These are phyloP conservation scores for Xylota sylvarum DNA, from an alignment of 2,888 invertebrate species.

Conservation along the genomic window DNA sequence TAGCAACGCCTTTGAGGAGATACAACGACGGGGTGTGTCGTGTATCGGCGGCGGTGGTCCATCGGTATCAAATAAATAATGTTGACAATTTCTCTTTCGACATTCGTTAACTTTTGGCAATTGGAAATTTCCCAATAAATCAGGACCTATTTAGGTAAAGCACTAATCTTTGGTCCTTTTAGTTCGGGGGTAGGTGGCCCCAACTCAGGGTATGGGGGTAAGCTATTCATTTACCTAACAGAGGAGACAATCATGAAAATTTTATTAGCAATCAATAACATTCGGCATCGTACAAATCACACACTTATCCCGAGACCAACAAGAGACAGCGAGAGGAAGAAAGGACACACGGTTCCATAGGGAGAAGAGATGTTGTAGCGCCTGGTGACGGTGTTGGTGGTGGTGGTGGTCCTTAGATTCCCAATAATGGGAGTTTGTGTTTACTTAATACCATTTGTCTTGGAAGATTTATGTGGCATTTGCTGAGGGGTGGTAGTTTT, in stretches of 20 bases:
- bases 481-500: constrained; percentile 22
- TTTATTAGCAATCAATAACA: constrained; percentile 81
- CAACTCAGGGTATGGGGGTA: background rate
- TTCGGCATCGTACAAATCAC: constrained; percentile 79
- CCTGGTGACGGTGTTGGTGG: background rate
- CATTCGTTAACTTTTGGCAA: constrained; percentile 74
- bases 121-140: constrained; percentile 69
- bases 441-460: constrained; percentile 77
- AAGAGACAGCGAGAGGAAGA: constrained; percentile 11
- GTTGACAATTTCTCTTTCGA: constrained; percentile 69
- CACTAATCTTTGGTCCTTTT: constrained; percentile 69
- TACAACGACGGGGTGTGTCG: background rate
- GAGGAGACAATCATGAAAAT: constrained; percentile 79
- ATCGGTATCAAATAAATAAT: constrained; percentile 40
- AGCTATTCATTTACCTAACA: constrained; percentile 70
- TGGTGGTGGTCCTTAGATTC: constrained; percentile 45
- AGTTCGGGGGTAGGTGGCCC: constrained; percentile 8
- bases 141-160: constrained; percentile 63
- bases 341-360: background rate
- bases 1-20: constrained; percentile 17
- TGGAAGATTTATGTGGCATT: constrained; percentile 75
- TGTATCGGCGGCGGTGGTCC: background rate
- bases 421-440: constrained; percentile 74
- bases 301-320: constrained; percentile 63
- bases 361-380: background rate